Conservation (phyloP, 2,113 vertebrate species). For the Spermophilus dauricus region DNA sequence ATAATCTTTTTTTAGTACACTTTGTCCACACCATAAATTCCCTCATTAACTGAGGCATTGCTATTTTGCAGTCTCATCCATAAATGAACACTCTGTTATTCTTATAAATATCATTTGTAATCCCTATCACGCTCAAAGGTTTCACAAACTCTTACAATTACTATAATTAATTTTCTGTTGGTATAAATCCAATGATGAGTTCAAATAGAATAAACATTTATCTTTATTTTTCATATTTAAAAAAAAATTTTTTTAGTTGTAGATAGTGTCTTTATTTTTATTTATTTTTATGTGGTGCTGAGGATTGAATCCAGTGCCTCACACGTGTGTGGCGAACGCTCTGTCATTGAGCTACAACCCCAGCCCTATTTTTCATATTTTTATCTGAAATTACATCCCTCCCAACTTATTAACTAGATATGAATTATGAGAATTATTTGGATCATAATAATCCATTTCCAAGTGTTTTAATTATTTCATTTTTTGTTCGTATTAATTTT, state of each 20-base stretch:
- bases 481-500: slow-evolving; percentile 36
- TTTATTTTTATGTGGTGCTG: no score
- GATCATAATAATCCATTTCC: neutral
- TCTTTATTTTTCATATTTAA: neutral
- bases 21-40: neutral
- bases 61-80: neutral
- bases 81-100: slow-evolving; percentile 10
- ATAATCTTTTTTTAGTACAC: neutral
- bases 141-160: slow-evolving; percentile 28
- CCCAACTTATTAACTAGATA: neutral
- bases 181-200: neutral
- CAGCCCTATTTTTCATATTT: neutral
- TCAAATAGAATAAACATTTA: slow-evolving; percentile 7
- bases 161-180: slow-evolving; percentile 24
- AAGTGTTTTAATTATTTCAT: neutral
- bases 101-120: slow-evolving; percentile 30
- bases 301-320: no score
- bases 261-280: no score
- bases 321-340: no score
- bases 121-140: neutral
- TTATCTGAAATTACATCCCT: neutral
- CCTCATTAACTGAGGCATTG: slow-evolving; percentile 11
- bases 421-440: neutral
- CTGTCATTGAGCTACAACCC: no score
- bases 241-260: no score